Evolutionary conservation across 1,140 invertebrate species (phyloP).

Genomic region (Aphelinus atriplicis): DNA sequence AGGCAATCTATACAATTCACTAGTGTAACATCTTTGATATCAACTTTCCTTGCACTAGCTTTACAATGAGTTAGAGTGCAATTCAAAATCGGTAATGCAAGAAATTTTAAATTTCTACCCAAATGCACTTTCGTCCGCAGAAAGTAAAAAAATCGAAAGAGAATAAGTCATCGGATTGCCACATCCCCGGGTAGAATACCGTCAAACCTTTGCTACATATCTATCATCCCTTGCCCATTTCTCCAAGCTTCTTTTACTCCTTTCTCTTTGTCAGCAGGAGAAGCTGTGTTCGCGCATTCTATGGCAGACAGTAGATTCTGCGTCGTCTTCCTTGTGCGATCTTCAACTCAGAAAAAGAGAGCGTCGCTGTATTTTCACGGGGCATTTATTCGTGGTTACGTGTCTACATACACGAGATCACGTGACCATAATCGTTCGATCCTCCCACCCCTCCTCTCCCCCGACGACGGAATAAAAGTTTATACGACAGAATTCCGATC

Average conservation of each 20-base stretch:
- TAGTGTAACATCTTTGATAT: no score
- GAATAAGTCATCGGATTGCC: no score
- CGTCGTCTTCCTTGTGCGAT: not conserved
- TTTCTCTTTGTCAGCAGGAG: constrained; percentile 6
- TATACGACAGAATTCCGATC: not conserved
- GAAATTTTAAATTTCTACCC: no score
- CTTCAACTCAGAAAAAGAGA: not conserved
- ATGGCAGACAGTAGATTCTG: not conserved
- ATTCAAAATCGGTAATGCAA: no score
- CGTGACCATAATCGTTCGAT: not conserved
- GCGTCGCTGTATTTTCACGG: constrained; percentile 23
- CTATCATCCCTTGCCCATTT: not conserved
- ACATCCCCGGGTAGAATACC: no score
- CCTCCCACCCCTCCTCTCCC: no score
- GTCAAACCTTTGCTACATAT: not conserved
- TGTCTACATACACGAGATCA: not conserved
- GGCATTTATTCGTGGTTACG: not conserved
- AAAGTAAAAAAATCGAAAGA: no score
- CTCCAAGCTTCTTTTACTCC: not conserved
- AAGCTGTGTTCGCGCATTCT: not conserved
- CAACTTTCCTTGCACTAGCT: no score
- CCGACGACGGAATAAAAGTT: constrained; percentile 14
- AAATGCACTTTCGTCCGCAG: no score
- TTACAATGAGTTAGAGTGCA: no score
- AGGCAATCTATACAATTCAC: no score